Percentiles rank a stretch among this genome's conserved stretches.
These are phyloP conservation scores for Zoanthus sociatus DNA, from an alignment of 92 coral and sea anemone genomes.

Conservation along the genomic window DNA sequence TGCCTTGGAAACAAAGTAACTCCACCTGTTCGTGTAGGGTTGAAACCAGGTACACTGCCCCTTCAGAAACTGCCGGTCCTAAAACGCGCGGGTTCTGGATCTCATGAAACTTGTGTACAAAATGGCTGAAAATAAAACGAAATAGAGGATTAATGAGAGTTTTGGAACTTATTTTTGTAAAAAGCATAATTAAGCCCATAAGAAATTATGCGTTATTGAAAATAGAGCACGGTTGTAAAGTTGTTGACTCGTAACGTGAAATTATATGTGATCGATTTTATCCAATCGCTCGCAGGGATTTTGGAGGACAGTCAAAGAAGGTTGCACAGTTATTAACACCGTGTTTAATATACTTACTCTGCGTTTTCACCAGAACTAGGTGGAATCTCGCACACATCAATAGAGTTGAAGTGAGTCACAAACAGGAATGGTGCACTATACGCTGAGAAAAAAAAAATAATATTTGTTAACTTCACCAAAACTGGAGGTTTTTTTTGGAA, in stretches of 20 bases:
- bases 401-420: slow-evolving; percentile 96
- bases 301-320: too few species aligned
- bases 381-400: slow-evolving; percentile 96
- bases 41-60: slow-evolving; percentile 93
- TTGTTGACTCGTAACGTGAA: too few species aligned
- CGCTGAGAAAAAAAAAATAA: slow-evolving; percentile 62
- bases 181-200: too few species aligned
- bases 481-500: background rate
- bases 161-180: background rate
- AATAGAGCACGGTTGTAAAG: too few species aligned
- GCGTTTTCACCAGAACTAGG: slow-evolving; percentile 69
- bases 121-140: slow-evolving; percentile 70
- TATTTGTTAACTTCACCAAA: background rate
- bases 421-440: slow-evolving; percentile 93
- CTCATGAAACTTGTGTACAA: slow-evolving; percentile 91
- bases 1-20: slow-evolving; percentile 97
- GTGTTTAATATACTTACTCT: slow-evolving; percentile 62
- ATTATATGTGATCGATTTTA: too few species aligned
- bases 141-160: background rate
- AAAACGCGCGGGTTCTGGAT: slow-evolving; percentile 94
- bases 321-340: background rate
- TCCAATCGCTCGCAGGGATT: too few species aligned
- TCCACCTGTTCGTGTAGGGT: slow-evolving; percentile 90
- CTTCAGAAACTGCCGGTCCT: slow-evolving; percentile 93
- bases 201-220: too few species aligned